Conservation (phyloP, 2,113 vertebrate genomes). For the Cairina moschata region DNA sequence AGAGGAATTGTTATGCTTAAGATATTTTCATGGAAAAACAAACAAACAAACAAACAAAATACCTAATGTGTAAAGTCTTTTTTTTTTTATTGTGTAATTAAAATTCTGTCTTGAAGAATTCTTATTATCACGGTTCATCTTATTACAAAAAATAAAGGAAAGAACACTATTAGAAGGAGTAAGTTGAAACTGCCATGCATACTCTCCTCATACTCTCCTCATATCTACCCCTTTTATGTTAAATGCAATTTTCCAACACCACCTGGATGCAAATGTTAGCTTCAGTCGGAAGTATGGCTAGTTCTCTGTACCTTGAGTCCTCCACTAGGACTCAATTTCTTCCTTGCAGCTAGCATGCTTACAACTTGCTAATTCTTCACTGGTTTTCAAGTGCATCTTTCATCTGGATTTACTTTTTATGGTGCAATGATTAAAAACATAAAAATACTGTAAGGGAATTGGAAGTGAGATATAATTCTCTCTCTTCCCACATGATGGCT, state of each 20-base stretch:
- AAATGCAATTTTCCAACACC: neutral
- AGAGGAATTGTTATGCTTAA: neutral
- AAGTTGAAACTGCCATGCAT: neutral
- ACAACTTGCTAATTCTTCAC: neutral
- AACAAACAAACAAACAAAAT: neutral
- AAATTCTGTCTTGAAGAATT: neutral
- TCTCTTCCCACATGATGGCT: neutral
- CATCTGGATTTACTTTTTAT: neutral
- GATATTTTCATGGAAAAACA: neutral
- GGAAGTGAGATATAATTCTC: neutral
- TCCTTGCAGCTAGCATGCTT: neutral
- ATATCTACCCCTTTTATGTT: neutral
- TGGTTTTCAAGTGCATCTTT: neutral
- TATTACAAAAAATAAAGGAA: neutral
- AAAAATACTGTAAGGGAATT: neutral
- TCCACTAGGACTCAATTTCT: neutral
- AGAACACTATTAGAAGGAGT: neutral
- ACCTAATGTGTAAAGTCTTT: neutral
- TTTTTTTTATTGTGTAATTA: neutral
- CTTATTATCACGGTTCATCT: neutral
- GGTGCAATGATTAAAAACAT: accelerated
- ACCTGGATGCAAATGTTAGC: neutral
- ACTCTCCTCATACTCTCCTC: neutral
- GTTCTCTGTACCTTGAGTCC: neutral
- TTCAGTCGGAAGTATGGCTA: neutral